Evolutionary conservation across 1,140 invertebrate genomes (phyloP).

Genomic region (Microplitis mediator): DNA sequence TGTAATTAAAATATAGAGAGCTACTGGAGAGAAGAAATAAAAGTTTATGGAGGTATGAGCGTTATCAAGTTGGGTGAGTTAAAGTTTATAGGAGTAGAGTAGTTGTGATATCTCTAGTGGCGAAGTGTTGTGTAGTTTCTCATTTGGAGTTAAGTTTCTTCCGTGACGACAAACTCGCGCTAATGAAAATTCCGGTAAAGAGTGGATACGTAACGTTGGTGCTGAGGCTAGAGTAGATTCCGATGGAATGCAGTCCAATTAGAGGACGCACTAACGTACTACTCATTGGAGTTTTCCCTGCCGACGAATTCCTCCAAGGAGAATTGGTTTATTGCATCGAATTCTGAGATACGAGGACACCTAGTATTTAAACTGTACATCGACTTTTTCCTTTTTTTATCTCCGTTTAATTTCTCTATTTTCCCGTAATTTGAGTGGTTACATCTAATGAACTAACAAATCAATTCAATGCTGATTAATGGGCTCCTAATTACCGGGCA

Average conservation of each 20-base stretch:
- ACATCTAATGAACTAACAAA: conserved; percentile 44
- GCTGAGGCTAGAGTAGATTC: conserved; percentile 18
- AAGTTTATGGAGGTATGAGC: too few species aligned
- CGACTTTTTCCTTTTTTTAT: conserved; percentile 13
- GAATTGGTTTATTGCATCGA: conserved; percentile 51
- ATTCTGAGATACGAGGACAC: conserved; percentile 35
- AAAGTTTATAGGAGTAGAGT: too few species aligned
- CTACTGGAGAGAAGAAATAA: too few species aligned
- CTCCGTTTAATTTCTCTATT: not conserved
- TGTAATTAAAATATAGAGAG: too few species aligned
- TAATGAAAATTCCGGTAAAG: conserved; percentile 57
- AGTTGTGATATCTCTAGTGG: too few species aligned
- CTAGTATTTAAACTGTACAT: not conserved
- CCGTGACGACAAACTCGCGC: conserved; percentile 55
- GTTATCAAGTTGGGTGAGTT: too few species aligned
- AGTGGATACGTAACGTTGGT: conserved; percentile 30
- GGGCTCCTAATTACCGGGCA: conserved; percentile 51
- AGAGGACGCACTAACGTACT: conserved; percentile 40
- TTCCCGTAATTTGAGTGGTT: not conserved
- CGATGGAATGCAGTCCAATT: conserved; percentile 57
- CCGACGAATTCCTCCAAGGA: not conserved
- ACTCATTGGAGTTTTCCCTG: not conserved
- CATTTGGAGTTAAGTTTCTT: conserved; percentile 33
- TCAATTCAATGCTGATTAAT: conserved; percentile 58
- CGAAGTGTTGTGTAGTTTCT: too few species aligned